Percentiles rank a stretch among this genome's conserved stretches.
Evolutionary conservation across 37 sponge, comb jelly and placozoan species (phyloP).

Genomic region (Spongilla lacustris): DNA sequence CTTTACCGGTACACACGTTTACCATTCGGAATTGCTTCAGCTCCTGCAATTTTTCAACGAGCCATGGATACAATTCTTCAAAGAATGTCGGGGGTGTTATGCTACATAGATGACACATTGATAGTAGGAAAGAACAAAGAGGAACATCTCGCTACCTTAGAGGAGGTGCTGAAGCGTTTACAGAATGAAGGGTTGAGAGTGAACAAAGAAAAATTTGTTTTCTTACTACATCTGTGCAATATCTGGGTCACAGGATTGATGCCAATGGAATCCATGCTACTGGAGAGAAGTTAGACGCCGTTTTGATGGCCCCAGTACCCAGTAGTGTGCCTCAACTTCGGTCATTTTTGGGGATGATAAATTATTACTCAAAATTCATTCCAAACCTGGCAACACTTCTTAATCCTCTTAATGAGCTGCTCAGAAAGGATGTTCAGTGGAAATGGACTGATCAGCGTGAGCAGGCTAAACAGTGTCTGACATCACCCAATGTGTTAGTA

Average conservation of each 20-base stretch:
- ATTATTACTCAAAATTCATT: slow-evolving; percentile 45
- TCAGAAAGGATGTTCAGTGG: slow-evolving; percentile 4
- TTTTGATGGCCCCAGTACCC: slow-evolving; percentile 30
- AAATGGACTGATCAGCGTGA: slow-evolving; percentile 25
- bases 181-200: slow-evolving; percentile 21
- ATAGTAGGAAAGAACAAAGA: not conserved
- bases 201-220: slow-evolving; percentile 31
- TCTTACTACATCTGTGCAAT: slow-evolving; percentile 15
- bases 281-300: slow-evolving; percentile 23
- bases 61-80: slow-evolving; percentile 52
- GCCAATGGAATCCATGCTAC: slow-evolving; percentile 30
- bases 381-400: slow-evolving; percentile 30
- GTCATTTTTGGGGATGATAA: slow-evolving; percentile 45
- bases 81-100: slow-evolving; percentile 15
- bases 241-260: slow-evolving; percentile 39
- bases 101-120: slow-evolving; percentile 42
- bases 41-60: slow-evolving; percentile 25
- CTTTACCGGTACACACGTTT: slow-evolving; percentile 23
- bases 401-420: slow-evolving; percentile 27
- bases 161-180: slow-evolving; percentile 27
- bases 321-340: slow-evolving; percentile 20
- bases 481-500: slow-evolving; percentile 19
- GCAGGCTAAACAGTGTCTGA: slow-evolving; percentile 12
- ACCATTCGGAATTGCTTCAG: slow-evolving; percentile 21
- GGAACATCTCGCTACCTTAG: slow-evolving; percentile 12